A percentile compares a stretch with the other conserved stretches of the same genome.
Evolutionary conservation across 2,113 vertebrate species (phyloP).

Genomic region (Delphinus delphis): DNA sequence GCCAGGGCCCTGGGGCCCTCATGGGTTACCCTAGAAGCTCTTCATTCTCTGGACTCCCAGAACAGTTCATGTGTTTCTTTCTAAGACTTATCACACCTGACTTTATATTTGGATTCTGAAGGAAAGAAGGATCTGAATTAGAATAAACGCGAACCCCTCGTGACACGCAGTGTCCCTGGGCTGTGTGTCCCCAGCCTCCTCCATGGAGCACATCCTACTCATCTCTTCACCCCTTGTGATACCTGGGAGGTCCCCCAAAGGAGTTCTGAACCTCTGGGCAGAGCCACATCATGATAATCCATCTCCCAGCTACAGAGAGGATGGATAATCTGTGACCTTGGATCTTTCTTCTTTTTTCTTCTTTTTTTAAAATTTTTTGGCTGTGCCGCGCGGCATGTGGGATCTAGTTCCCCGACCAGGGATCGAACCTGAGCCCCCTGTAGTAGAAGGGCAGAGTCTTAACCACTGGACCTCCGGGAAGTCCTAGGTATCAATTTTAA

Average conservation of each 20-base stretch:
- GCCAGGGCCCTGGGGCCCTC: background rate
- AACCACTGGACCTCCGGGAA: too few species aligned
- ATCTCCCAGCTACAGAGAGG: background rate
- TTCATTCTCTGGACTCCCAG: background rate
- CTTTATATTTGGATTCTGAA: background rate
- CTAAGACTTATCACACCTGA: too few species aligned
- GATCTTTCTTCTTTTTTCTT: too few species aligned
- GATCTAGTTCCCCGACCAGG: too few species aligned
- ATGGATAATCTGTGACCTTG: background rate
- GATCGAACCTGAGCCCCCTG: too few species aligned
- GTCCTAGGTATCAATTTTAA: background rate
- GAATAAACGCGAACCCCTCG: background rate
- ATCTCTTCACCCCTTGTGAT: too few species aligned
- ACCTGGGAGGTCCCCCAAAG: background rate
- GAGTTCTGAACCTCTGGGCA: background rate
- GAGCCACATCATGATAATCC: background rate
- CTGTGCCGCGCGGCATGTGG: accelerated
- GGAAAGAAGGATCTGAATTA: background rate
- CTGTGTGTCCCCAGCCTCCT: background rate
- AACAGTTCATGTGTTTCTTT: background rate
- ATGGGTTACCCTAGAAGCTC: background rate
- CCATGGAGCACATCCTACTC: too few species aligned
- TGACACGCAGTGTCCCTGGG: background rate
- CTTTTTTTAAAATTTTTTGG: too few species aligned
- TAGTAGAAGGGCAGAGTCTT: accelerated